phyloP scores from a whole-genome alignment of 1,140 invertebrate species.

The Drosophila teissieri region DNA sequence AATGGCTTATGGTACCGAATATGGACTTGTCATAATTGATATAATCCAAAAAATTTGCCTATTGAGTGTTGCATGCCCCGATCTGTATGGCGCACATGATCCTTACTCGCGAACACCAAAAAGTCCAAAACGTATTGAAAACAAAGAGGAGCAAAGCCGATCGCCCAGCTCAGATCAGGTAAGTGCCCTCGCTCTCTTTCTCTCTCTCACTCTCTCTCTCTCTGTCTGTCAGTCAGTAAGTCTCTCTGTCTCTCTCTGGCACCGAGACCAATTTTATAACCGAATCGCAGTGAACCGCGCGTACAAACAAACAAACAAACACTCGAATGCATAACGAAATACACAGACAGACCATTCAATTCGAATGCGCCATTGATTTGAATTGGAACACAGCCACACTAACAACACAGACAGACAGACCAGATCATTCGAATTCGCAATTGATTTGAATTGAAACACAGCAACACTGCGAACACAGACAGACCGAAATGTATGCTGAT shows the following conservation, averaged over 20 bases:
- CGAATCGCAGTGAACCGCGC: slow-evolving; percentile 10
- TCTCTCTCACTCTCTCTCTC: slow-evolving; percentile 7
- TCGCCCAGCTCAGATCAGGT: slow-evolving; percentile 97
- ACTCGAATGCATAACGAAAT: slow-evolving; percentile 4
- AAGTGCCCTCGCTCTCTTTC: slow-evolving; percentile 78
- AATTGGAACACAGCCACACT: slow-evolving; percentile 10
- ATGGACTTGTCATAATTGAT: slow-evolving; percentile 97
- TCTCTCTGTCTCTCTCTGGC: slow-evolving; percentile 35
- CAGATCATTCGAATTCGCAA: slow-evolving; percentile 16
- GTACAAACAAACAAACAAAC: slow-evolving; percentile 6
- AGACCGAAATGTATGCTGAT: slow-evolving; percentile 46
- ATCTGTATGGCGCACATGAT: slow-evolving; percentile 95
- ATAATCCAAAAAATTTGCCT: slow-evolving; percentile 96
- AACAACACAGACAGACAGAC: slow-evolving; percentile 11
- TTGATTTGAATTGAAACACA: slow-evolving; percentile 30
- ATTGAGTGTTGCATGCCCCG: slow-evolving; percentile 92
- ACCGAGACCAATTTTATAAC: slow-evolving; percentile 25
- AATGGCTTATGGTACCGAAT: slow-evolving; percentile 98
- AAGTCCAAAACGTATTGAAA: slow-evolving; percentile 90
- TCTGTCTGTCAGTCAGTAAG: neutral
- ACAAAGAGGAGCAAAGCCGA: slow-evolving; percentile 89
- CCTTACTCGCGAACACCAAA: slow-evolving; percentile 94
- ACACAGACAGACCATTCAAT: slow-evolving; percentile 5
- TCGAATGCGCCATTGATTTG: slow-evolving; percentile 19
- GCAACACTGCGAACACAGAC: slow-evolving; percentile 42